Evolutionary conservation across 2,888 invertebrate species (phyloP).

Genomic region (Tineola bisselliella): DNA sequence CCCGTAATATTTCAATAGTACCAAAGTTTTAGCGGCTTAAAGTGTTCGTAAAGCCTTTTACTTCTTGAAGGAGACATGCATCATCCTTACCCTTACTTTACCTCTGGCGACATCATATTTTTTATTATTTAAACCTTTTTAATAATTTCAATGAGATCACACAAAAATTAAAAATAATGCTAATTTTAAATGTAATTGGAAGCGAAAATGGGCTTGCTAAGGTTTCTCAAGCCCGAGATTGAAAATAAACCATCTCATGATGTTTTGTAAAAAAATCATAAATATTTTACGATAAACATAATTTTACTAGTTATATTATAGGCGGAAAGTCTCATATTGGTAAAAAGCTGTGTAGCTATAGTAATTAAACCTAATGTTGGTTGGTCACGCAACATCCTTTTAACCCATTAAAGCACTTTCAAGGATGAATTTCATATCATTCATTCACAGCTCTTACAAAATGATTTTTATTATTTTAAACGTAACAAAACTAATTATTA

Average conservation of each 20-base stretch:
- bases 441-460: too few relatives aligned
- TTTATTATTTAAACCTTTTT: neutral
- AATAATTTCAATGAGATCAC: too few relatives aligned
- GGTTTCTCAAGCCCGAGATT: too few relatives aligned
- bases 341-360: neutral
- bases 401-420: constrained; percentile 1
- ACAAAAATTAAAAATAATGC: too few relatives aligned
- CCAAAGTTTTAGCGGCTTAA: neutral
- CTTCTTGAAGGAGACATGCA: constrained; percentile 1
- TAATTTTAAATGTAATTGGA: too few relatives aligned
- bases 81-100: neutral
- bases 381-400: neutral
- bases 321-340: neutral
- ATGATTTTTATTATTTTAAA: neutral
- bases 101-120: too few relatives aligned
- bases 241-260: too few relatives aligned
- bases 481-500: neutral
- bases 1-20: constrained; percentile 1
- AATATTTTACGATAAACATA: too few relatives aligned
- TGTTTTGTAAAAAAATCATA: too few relatives aligned
- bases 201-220: too few relatives aligned
- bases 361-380: neutral
- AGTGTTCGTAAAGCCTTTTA: constrained; percentile 8
- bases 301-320: neutral
- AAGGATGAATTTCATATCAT: neutral